Conservation (phyloP, 1,140 invertebrate species). For the Drosophila lini region DNA sequence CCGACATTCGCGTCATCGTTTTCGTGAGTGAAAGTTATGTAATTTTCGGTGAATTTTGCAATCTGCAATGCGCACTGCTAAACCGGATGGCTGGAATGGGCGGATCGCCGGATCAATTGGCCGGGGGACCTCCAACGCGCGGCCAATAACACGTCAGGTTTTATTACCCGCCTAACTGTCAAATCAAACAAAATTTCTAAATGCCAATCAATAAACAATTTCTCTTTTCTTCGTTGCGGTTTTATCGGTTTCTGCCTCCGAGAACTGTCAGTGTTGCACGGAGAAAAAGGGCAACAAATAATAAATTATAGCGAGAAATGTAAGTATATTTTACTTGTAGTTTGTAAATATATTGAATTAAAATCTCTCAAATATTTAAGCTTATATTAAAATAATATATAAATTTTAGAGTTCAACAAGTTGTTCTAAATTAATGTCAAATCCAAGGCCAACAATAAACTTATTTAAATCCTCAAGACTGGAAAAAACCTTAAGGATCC, state of each 20-base stretch:
- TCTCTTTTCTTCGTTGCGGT: constrained; percentile 62
- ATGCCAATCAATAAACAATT: constrained; percentile 79
- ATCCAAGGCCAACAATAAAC: no score
- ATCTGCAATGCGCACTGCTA: constrained; percentile 60
- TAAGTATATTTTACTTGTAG: no score
- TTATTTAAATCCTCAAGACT: no score
- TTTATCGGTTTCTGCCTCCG: constrained; percentile 27
- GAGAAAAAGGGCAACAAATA: neutral
- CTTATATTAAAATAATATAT: neutral
- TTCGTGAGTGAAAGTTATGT: constrained; percentile 79
- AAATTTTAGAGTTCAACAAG: no score
- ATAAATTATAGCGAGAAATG: no score
- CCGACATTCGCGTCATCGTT: constrained; percentile 45
- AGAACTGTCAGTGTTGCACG: constrained; percentile 49
- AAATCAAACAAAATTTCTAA: constrained; percentile 78
- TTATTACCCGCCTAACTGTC: constrained; percentile 59
- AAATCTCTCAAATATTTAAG: no score
- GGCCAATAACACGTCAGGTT: constrained; percentile 35
- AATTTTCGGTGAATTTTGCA: constrained; percentile 71
- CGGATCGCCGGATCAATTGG: constrained; percentile 46
- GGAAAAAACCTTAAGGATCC: neutral
- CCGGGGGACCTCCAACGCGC: constrained; percentile 29
- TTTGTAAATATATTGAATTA: no score
- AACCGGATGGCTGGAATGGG: constrained; percentile 66
- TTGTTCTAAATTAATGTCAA: no score